These are phyloP conservation scores for Micromussa lordhowensis DNA, from an alignment of 92 coral and sea anemone genomes.

Conservation along the genomic window DNA sequence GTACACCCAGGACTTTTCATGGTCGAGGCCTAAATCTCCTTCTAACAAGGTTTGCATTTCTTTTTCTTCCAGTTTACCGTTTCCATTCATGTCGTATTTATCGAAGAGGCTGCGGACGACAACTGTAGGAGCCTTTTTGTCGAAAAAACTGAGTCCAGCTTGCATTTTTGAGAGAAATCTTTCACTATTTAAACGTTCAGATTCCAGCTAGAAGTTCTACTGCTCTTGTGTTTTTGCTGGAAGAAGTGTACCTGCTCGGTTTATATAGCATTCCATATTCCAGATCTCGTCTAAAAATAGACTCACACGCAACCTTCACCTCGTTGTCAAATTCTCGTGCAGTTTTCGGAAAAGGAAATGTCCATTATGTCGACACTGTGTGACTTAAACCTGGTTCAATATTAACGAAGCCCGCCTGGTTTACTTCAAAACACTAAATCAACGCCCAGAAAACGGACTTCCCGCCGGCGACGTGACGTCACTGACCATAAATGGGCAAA, in stretches of 20 bases:
- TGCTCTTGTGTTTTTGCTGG: neutral
- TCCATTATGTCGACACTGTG: neutral
- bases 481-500: neutral
- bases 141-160: constrained; percentile 77
- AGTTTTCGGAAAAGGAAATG: neutral
- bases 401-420: neutral
- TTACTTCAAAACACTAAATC: neutral
- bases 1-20: constrained; percentile 66
- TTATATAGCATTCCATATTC: neutral
- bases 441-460: neutral
- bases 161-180: constrained; percentile 61
- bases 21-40: constrained; percentile 70
- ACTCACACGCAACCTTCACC: neutral
- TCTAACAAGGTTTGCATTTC: constrained; percentile 68
- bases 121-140: constrained; percentile 61
- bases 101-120: constrained; percentile 77
- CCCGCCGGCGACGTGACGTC: constrained; percentile 7
- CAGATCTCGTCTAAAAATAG: constrained; percentile 15
- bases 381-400: neutral
- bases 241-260: neutral
- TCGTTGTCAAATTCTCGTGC: neutral
- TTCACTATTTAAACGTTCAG: neutral
- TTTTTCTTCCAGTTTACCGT: constrained; percentile 66
- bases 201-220: neutral
- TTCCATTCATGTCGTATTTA: constrained; percentile 70